Evolutionary conservation across 2,113 vertebrate species (phyloP), one percentile per base, ranked within the genome.

Genomic region (Aspidoscelis tigris): DNA sequence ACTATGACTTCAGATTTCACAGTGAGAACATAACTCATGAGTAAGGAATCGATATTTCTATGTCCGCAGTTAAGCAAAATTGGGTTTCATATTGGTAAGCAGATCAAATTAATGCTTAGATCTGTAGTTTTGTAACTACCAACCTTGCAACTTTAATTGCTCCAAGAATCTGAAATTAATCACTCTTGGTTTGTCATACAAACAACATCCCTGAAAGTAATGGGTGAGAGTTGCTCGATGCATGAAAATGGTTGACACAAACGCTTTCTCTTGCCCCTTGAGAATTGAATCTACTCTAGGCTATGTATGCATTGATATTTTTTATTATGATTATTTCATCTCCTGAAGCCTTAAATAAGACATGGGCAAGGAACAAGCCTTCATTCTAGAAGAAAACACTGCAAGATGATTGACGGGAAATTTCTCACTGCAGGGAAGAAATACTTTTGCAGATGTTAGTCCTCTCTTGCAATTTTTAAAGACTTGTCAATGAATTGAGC

Each of bases 1-100:
- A 89, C 72, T 85, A 69, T 89, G 82, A 87, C 72, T 89, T 89
- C 64, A 85, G 87, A 90, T 82, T 93, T 93, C 92, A 87, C 72
- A 53, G 70, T 55, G 44, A 80, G 86, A 90, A 58, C 43, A 70
- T 90, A 92, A 92, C 80, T 92, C 78, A 80, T 5, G 74, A 90
- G 73, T 33, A 88, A 44, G 0, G 1, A 92, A 88, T 93, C 92
- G 68, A 87, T 90, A 86, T 84, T 91, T 91, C 39, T 65, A 18
- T 47, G 82, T 79, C 90, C 81, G 72, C 0, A 0, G 81, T 89
- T 90, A 90, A 87, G 83, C 80, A 86, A 92, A 92, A 88, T 84
- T 61, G 83, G 44, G 64, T 83, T 91, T 93, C 78, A 43, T 89
- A 90, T 90, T 70, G 33, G 33, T 53, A 86, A 88, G 75, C 21